These are phyloP conservation scores for Ephestia elutella DNA, from an alignment of 1,140 invertebrate genomes.

Conservation along the genomic window DNA sequence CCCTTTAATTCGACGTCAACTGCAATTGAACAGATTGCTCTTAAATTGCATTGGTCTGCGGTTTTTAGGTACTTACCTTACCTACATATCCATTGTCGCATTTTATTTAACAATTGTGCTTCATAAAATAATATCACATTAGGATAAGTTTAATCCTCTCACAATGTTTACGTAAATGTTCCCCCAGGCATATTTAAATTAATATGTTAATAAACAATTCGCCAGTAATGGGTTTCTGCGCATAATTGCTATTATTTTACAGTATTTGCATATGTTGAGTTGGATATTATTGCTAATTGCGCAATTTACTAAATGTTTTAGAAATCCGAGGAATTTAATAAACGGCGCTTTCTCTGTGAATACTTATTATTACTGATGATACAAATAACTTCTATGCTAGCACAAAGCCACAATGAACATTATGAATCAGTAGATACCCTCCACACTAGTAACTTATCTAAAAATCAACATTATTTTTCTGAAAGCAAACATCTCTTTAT, in stretches of 20 bases:
- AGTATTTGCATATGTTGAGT: not conserved
- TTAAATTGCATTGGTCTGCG: not conserved
- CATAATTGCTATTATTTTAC: conserved; percentile 5
- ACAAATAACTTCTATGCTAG: too few relatives aligned
- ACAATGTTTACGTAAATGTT: not conserved
- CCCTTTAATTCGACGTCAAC: conserved; percentile 8
- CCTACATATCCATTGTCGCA: too few relatives aligned
- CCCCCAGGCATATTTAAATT: not conserved
- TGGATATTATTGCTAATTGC: not conserved
- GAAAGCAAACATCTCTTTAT: too few relatives aligned
- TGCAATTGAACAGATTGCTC: not conserved
- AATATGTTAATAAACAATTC: not conserved
- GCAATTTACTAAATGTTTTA: not conserved
- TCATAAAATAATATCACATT: too few relatives aligned
- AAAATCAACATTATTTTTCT: too few relatives aligned
- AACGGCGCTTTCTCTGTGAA: not conserved
- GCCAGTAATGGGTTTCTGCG: conserved; percentile 2
- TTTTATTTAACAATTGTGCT: not conserved
- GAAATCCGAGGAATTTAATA: not conserved
- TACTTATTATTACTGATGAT: too few relatives aligned
- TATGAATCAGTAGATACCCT: too few relatives aligned
- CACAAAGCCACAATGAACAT: too few relatives aligned
- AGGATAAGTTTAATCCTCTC: not conserved
- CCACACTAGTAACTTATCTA: too few relatives aligned
- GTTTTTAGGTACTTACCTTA: not conserved